These are phyloP conservation scores for Pomacea maculata DNA, from an alignment of 1,140 invertebrate genomes.

Conservation along the genomic window DNA sequence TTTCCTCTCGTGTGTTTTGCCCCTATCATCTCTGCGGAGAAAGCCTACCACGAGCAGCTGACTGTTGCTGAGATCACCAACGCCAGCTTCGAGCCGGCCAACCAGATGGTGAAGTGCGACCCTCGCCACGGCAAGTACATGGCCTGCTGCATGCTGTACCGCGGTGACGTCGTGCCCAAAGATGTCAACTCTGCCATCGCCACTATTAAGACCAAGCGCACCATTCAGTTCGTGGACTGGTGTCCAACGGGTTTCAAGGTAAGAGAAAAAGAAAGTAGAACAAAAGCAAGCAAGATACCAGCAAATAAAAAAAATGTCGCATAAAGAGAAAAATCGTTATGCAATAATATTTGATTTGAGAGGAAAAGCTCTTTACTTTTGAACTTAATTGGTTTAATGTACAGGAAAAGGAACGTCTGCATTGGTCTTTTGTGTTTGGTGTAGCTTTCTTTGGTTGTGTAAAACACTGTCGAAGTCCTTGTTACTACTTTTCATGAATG, in stretches of 20 bases:
- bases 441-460: no score
- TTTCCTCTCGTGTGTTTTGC: conserved; percentile 47
- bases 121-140: conserved; percentile 88
- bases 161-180: conserved; percentile 71
- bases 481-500: no score
- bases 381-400: no score
- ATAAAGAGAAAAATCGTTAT: no score
- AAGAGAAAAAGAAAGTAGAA: conserved; percentile 78
- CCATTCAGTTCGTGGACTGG: conserved; percentile 84
- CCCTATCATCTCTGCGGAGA: conserved; percentile 45
- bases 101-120: conserved; percentile 92
- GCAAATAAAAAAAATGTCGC: conserved; percentile 66
- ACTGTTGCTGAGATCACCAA: conserved; percentile 80
- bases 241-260: conserved; percentile 64
- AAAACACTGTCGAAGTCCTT: no score
- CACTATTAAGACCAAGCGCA: conserved; percentile 68
- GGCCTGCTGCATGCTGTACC: conserved; percentile 72
- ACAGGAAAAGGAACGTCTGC: no score
- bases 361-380: no score
- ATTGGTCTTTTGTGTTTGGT: no score
- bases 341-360: no score
- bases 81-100: conserved; percentile 82
- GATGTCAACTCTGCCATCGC: conserved; percentile 67
- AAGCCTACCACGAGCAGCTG: conserved; percentile 56
- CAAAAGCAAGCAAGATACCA: conserved; percentile 73